Conservation (phyloP, 1,140 invertebrate species). For the Nasonia vitripennis region DNA sequence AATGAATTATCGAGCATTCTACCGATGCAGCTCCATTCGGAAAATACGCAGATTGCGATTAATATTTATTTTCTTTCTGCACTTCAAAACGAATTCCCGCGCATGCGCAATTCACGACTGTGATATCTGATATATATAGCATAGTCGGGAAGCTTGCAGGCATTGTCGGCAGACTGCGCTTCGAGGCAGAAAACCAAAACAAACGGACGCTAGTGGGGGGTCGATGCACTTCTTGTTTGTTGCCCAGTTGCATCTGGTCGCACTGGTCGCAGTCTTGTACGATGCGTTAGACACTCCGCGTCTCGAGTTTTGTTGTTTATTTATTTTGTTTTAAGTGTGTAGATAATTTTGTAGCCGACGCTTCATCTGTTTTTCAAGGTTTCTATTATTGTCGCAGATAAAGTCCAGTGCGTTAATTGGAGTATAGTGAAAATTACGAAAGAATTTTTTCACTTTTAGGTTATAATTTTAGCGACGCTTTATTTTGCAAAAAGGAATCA, state of each 20-base stretch:
- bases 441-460: background rate
- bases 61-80: background rate
- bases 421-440: background rate
- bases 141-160: background rate
- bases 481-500: background rate
- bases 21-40: background rate
- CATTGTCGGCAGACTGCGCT: background rate
- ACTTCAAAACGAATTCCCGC: background rate
- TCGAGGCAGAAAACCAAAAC: background rate
- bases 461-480: background rate
- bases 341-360: background rate
- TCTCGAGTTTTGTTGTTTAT: background rate
- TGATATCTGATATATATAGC: too few relatives aligned
- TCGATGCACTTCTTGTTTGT: background rate
- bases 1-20: background rate
- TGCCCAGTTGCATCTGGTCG: background rate
- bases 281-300: background rate
- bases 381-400: background rate
- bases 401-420: background rate
- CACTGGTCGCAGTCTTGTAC: background rate
- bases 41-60: background rate
- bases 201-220: background rate
- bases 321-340: background rate
- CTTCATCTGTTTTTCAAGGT: background rate
- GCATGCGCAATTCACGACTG: background rate